Evolutionary conservation across 2,888 invertebrate genomes (phyloP).

Genomic region (Plagodis pulveraria): DNA sequence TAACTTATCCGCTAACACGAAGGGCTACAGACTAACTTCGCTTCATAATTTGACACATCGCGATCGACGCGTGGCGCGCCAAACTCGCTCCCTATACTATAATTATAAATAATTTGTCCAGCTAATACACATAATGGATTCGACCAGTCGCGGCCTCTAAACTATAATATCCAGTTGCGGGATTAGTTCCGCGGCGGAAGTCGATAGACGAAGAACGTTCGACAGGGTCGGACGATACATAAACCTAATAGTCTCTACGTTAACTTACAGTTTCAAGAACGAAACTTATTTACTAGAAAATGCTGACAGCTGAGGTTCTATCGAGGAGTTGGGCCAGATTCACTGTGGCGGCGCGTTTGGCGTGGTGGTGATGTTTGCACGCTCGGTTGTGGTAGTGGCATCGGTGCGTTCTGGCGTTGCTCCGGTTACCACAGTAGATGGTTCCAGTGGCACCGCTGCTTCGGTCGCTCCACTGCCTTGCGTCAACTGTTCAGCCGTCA

Average conservation of each 20-base stretch:
- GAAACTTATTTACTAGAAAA: conserved; percentile 79
- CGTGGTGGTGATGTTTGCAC: conserved; percentile 34
- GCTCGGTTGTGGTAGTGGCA: not conserved
- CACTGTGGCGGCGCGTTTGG: conserved; percentile 51
- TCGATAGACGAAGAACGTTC: conserved; percentile 61
- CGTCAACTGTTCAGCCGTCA: conserved; percentile 25
- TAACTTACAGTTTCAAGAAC: conserved; percentile 78
- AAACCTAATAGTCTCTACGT: conserved; percentile 77
- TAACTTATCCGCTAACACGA: conserved; percentile 72
- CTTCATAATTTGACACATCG: conserved; percentile 68
- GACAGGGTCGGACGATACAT: conserved; percentile 56
- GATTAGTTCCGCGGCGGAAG: conserved; percentile 22
- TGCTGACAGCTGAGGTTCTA: conserved; percentile 76
- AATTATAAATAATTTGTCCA: conserved; percentile 80
- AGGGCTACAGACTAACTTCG: conserved; percentile 58
- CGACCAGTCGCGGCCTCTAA: conserved; percentile 60
- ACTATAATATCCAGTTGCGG: conserved; percentile 46
- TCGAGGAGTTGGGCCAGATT: conserved; percentile 42
- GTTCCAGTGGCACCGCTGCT: conserved; percentile 6
- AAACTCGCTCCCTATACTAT: conserved; percentile 53
- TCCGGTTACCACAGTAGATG: conserved; percentile 1
- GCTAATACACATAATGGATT: conserved; percentile 65
- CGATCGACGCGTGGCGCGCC: conserved; percentile 49
- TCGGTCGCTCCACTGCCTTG: not conserved
- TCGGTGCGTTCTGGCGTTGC: conserved; percentile 3